Conservation (phyloP, 2,797 vertebrate genomes). For the Glossophaga mutica region DNA sequence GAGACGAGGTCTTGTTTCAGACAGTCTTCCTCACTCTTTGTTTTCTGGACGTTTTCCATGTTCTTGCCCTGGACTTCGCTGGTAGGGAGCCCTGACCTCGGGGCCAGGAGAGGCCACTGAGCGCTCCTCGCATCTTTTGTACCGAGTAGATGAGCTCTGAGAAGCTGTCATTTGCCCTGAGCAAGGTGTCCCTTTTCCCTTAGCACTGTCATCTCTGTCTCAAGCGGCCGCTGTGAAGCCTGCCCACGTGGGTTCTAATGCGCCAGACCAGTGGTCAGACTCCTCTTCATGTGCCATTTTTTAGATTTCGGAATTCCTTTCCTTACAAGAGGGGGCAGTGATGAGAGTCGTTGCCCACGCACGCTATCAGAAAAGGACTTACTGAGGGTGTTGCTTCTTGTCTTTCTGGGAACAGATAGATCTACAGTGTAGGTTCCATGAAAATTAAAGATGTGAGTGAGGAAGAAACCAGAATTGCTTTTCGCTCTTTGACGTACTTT, state of each 20-base stretch:
- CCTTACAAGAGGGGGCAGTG: background rate
- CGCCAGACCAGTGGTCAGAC: background rate
- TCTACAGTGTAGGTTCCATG: slow-evolving; percentile 60
- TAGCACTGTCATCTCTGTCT: background rate
- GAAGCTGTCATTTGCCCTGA: background rate
- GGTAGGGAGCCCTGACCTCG: background rate
- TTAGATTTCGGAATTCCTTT: slow-evolving; percentile 31
- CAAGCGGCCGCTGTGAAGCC: slow-evolving; percentile 13
- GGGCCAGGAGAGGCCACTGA: background rate
- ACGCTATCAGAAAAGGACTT: slow-evolving; percentile 4
- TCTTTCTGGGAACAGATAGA: slow-evolving; percentile 49
- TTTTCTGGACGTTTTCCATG: background rate
- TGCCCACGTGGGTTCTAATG: slow-evolving; percentile 33
- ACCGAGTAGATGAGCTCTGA: background rate
- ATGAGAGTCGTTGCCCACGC: slow-evolving; percentile 47
- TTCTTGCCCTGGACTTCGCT: background rate
- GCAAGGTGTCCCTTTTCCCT: background rate
- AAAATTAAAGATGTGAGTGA: slow-evolving; percentile 54
- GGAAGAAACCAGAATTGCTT: slow-evolving; percentile 62
- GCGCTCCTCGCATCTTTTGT: background rate
- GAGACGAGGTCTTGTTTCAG: background rate
- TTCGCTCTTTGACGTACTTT: slow-evolving; percentile 72
- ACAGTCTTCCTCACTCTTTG: background rate
- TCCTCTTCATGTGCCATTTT: slow-evolving; percentile 4
- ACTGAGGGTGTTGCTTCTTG: slow-evolving; percentile 58